These are phyloP conservation scores for Smutsia gigantea DNA, from an alignment of 2,797 vertebrate genomes.

Conservation along the genomic window DNA sequence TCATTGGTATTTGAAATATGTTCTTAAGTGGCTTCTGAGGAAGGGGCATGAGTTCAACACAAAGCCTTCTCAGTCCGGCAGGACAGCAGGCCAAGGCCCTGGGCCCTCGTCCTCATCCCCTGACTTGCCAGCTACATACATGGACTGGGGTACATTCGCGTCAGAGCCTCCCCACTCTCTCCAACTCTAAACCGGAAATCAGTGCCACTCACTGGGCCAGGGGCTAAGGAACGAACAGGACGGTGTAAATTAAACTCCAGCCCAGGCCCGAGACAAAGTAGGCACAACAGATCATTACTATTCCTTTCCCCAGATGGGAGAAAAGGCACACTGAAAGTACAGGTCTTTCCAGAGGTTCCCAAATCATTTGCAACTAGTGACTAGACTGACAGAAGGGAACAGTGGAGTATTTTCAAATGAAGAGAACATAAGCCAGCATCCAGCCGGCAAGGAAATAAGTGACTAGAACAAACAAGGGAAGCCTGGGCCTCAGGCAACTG, in stretches of 20 bases:
- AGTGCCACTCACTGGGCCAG: too few species aligned
- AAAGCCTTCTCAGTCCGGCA: neutral
- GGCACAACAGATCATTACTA: neutral
- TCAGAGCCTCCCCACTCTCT: neutral
- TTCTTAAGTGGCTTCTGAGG: too few species aligned
- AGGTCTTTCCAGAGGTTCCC: neutral
- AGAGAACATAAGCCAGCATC: neutral
- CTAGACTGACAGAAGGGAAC: neutral
- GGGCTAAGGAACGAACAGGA: neutral
- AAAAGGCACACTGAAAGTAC: neutral
- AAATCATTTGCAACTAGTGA: neutral
- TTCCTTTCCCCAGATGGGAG: neutral
- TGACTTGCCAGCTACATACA: too few species aligned
- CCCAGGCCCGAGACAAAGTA: neutral
- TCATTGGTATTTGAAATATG: fast-evolving
- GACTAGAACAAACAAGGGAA: neutral
- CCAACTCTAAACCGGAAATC: neutral
- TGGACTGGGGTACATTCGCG: neutral
- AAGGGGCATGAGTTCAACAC: fast-evolving
- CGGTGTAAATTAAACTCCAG: fast-evolving
- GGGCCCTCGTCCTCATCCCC: neutral
- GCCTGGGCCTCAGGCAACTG: neutral
- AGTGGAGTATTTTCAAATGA: neutral
- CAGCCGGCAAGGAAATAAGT: neutral
- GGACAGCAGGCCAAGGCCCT: neutral